A percentile compares a stretch with the other conserved stretches of the same genome.
Evolutionary conservation across 2,797 vertebrate species (phyloP).

Genomic region (Halcyon leucocephala): DNA sequence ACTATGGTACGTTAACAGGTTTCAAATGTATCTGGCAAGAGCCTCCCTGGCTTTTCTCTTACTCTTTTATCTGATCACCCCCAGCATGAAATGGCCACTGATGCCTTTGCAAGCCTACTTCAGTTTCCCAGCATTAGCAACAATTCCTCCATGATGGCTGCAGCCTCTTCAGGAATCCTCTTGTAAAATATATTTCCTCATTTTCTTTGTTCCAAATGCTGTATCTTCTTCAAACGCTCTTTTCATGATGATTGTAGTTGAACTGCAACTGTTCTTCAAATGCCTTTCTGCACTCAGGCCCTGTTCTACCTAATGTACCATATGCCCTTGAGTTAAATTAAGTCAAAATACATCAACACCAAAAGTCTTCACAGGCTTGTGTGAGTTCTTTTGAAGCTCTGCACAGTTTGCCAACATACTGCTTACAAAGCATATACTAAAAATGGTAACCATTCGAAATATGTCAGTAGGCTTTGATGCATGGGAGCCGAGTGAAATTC

Average conservation of each 20-base stretch:
- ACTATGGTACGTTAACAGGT: not conserved
- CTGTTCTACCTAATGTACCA: not conserved
- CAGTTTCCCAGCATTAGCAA: not conserved
- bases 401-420: not conserved
- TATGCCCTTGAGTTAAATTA: slow-evolving; percentile 3
- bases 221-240: not conserved
- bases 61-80: not conserved
- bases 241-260: not conserved
- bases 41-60: not conserved
- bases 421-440: not conserved
- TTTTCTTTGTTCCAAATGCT: not conserved
- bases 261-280: slow-evolving; percentile 13
- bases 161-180: not conserved
- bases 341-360: not conserved
- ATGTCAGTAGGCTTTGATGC: not conserved
- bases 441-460: not conserved
- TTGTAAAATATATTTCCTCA: not conserved
- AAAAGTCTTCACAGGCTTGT: not conserved
- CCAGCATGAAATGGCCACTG: not conserved
- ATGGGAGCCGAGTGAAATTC: not conserved
- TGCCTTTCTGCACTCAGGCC: not conserved
- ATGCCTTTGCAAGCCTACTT: not conserved
- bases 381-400: not conserved
- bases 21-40: not conserved
- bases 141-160: not conserved